Conservation (phyloP, 2,797 vertebrate species). For the Cirrhinus molitorella region DNA sequence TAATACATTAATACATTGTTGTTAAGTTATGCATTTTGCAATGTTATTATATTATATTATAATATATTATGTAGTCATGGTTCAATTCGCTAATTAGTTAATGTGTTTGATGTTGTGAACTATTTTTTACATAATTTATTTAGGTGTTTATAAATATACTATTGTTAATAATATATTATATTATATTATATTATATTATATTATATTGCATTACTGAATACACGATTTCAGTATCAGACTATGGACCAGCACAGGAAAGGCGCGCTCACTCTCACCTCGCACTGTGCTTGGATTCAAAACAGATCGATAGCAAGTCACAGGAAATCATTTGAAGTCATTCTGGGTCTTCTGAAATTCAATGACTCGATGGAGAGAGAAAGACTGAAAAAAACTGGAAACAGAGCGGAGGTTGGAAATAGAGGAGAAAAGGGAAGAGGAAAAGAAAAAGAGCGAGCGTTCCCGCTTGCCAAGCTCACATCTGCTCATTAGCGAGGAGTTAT, state of each 20-base stretch:
- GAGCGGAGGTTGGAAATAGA: slow-evolving; percentile 13
- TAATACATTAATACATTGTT: too few relatives aligned
- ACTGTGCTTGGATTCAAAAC: slow-evolving; percentile 35
- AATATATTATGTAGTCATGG: too few relatives aligned
- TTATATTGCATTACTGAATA: not conserved
- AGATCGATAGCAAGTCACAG: slow-evolving; percentile 51
- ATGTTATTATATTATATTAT: too few relatives aligned
- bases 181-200: not conserved
- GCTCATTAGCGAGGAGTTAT: slow-evolving; percentile 64
- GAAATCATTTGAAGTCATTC: slow-evolving; percentile 56
- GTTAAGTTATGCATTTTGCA: too few relatives aligned
- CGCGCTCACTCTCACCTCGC: slow-evolving; percentile 9
- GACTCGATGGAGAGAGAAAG: slow-evolving; percentile 41
- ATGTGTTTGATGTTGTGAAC: too few relatives aligned
- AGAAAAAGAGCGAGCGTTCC: slow-evolving; percentile 17
- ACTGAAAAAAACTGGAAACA: slow-evolving; percentile 14
- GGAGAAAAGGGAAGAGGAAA: slow-evolving; percentile 9
- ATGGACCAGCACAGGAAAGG: slow-evolving; percentile 12
- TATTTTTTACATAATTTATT: too few relatives aligned
- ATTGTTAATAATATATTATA: not conserved
- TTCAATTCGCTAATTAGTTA: too few relatives aligned
- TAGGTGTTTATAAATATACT: too few relatives aligned
- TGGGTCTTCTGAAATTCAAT: slow-evolving; percentile 58
- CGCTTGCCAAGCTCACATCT: slow-evolving; percentile 64
- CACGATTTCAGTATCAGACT: not conserved